These are phyloP conservation scores for Megastigmus dorsalis DNA, from an alignment of 2,888 invertebrate species.

Conservation along the genomic window DNA sequence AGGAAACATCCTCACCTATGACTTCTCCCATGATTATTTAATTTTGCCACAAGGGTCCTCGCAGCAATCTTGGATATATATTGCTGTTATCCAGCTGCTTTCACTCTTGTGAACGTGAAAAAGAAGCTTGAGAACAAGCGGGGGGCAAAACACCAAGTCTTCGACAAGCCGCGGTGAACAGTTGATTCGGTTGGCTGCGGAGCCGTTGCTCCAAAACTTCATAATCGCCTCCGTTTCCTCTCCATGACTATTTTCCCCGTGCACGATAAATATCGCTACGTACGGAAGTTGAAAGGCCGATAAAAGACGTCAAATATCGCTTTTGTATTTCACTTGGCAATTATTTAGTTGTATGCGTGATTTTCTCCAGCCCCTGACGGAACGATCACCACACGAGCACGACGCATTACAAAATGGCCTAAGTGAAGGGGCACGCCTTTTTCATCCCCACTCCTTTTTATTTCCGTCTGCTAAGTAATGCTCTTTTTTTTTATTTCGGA, in stretches of 20 bases:
- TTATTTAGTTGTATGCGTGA: not conserved
- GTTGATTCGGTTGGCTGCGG: conserved; percentile 4
- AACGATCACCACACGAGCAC: conserved; percentile 63
- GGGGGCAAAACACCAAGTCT: not conserved
- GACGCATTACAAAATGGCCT: conserved; percentile 68
- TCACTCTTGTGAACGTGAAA: conserved; percentile 4
- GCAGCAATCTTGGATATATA: not conserved
- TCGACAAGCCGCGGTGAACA: conserved; percentile 5
- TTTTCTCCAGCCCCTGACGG: conserved; percentile 62
- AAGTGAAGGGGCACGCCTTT: conserved; percentile 68
- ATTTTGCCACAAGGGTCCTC: too few relatives aligned
- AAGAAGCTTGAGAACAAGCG: not conserved
- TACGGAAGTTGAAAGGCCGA: not conserved
- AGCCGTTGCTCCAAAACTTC: not conserved
- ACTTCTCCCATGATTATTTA: conserved; percentile 54
- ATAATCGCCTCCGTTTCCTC: not conserved
- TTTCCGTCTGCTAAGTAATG: not conserved
- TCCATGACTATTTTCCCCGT: not conserved
- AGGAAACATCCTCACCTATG: conserved; percentile 47
- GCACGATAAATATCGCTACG: not conserved
- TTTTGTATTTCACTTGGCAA: too few relatives aligned
- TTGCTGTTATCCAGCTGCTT: not conserved
- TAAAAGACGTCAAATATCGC: not conserved
- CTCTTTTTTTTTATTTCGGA: conserved; percentile 22
- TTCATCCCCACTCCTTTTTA: not conserved